A percentile compares a stretch with the other conserved stretches of the same genome.
Evolutionary conservation across 2,113 vertebrate species (phyloP).

Genomic region (Albula goreensis): DNA sequence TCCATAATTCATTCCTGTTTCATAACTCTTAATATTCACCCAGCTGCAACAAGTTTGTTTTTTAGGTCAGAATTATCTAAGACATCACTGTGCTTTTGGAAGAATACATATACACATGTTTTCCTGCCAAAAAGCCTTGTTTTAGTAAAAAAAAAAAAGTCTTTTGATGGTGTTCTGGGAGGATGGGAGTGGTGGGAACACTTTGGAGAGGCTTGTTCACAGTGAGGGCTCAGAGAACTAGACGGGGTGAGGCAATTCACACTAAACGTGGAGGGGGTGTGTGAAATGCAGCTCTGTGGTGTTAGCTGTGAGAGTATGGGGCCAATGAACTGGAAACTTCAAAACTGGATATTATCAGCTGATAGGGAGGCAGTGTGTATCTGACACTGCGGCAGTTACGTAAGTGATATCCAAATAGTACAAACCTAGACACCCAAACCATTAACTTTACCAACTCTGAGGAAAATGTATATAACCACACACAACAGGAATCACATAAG

Average conservation of each 20-base stretch:
- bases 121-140: neutral
- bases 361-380: neutral
- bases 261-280: neutral
- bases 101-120: too few species aligned
- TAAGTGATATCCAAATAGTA: neutral
- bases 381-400: neutral
- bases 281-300: slow-evolving; percentile 2
- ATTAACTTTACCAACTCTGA: neutral
- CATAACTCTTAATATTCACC: too few species aligned
- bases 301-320: slow-evolving; percentile 3
- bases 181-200: neutral
- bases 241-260: neutral
- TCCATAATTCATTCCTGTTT: too few species aligned
- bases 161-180: neutral
- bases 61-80: neutral
- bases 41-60: neutral
- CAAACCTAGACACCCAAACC: neutral
- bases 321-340: neutral
- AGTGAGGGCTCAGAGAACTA: neutral
- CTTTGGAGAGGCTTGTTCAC: neutral
- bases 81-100: neutral
- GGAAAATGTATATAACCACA: neutral
- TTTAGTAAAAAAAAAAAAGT: neutral
- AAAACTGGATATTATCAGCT: neutral
- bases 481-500: neutral